A percentile compares a stretch with the other conserved stretches of the same genome.
Evolutionary conservation across 2,113 vertebrate genomes (phyloP).

Genomic region (Polypterus senegalus): DNA sequence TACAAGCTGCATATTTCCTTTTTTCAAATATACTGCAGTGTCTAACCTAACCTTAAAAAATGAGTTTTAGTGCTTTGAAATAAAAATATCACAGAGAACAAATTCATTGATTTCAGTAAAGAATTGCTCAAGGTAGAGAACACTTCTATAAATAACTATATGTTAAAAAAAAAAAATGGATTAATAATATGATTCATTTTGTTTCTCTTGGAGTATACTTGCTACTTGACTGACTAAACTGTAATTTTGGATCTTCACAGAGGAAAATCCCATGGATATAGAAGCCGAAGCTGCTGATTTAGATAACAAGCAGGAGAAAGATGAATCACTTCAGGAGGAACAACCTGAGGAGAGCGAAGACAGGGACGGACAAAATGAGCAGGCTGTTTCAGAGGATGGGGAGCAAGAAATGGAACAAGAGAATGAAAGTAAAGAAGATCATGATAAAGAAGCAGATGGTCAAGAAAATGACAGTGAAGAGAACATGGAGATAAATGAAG

Average conservation of each 20-base stretch:
- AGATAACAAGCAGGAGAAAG: constrained; percentile 42
- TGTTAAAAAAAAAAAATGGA: too few relatives aligned
- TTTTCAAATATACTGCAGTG: too few relatives aligned
- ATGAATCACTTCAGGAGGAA: constrained; percentile 26
- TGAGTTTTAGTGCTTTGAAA: too few relatives aligned
- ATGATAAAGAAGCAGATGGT: constrained; percentile 20
- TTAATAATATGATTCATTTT: too few relatives aligned
- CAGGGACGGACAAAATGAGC: constrained; percentile 29
- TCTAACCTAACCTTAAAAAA: too few relatives aligned
- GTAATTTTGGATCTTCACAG: constrained; percentile 28
- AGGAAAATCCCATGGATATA: constrained; percentile 72
- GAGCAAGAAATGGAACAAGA: constrained; percentile 38
- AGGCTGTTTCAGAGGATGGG: constrained; percentile 29
- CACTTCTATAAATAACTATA: too few relatives aligned
- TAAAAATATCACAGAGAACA: too few relatives aligned
- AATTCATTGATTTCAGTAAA: too few relatives aligned
- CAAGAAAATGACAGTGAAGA: constrained; percentile 38
- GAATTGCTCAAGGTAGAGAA: too few relatives aligned
- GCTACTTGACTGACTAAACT: too few relatives aligned
- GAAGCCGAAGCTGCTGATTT: constrained; percentile 53
- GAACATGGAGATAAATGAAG: constrained; percentile 26
- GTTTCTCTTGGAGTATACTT: too few relatives aligned
- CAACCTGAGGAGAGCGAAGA: constrained; percentile 12
- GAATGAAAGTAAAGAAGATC: constrained; percentile 28
- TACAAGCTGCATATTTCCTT: too few relatives aligned